A percentile compares a stretch with the other conserved stretches of the same genome.
Conservation (phyloP, 2,888 invertebrate genomes). For the Orthosia incerta region DNA sequence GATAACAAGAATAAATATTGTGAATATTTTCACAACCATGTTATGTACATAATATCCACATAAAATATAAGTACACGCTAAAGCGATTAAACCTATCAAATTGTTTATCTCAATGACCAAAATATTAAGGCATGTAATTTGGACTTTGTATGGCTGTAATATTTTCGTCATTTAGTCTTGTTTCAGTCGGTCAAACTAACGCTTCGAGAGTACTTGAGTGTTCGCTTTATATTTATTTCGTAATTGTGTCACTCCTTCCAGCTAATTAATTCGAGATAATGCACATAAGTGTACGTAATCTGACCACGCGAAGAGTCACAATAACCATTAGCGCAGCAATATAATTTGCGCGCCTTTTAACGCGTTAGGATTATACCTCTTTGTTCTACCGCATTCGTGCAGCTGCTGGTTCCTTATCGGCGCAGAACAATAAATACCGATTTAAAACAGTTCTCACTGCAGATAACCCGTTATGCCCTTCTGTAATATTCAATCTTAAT, state of each 20-base stretch:
- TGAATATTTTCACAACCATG: constrained; percentile 30
- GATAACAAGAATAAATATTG: constrained; percentile 34
- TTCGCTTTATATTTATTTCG: constrained; percentile 46
- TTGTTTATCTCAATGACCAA: constrained; percentile 44
- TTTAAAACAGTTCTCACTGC: constrained; percentile 83
- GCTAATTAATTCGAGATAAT: constrained; percentile 83
- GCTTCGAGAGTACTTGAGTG: constrained; percentile 9
- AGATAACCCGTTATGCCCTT: constrained; percentile 80
- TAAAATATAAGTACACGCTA: constrained; percentile 37
- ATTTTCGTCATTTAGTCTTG: constrained; percentile 22
- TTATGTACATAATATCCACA: constrained; percentile 42
- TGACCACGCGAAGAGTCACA: constrained; percentile 75
- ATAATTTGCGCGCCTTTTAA: constrained; percentile 81
- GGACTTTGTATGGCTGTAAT: constrained; percentile 33
- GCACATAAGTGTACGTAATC: constrained; percentile 78
- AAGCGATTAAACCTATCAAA: constrained; percentile 51
- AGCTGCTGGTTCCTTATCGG: constrained; percentile 88
- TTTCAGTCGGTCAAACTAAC: constrained; percentile 21
- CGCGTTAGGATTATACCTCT: constrained; percentile 83
- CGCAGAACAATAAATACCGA: constrained; percentile 83
- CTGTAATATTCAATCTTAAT: constrained; percentile 61
- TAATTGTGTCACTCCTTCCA: constrained; percentile 78
- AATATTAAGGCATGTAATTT: constrained; percentile 32
- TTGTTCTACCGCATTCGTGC: constrained; percentile 84
- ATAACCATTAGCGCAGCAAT: constrained; percentile 71